A percentile compares a stretch with the other conserved stretches of the same genome.
These are phyloP conservation scores for Venturia canescens DNA, from an alignment of 1,140 invertebrate genomes.

Conservation along the genomic window DNA sequence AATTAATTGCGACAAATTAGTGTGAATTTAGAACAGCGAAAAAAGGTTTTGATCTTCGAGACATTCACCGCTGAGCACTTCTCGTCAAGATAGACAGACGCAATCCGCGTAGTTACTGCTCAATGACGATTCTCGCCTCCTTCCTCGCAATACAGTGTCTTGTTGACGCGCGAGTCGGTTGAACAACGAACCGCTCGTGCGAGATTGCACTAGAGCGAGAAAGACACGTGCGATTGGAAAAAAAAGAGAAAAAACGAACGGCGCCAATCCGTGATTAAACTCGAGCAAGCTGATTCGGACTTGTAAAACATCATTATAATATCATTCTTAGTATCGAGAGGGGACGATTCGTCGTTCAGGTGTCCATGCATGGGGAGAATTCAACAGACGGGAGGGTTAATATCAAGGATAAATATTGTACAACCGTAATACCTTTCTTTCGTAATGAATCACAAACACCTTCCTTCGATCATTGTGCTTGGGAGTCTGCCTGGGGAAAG, in stretches of 20 bases:
- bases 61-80: not conserved
- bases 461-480: too few relatives aligned
- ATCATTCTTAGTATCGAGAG: not conserved
- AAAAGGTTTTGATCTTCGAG: not conserved
- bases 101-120: too few relatives aligned
- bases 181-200: slow-evolving; percentile 3
- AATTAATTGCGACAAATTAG: too few relatives aligned
- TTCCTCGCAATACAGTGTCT: slow-evolving; percentile 6
- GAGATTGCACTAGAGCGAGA: not conserved
- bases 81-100: too few relatives aligned
- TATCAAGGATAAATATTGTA: slow-evolving; percentile 14
- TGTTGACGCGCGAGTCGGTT: not conserved
- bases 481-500: not conserved
- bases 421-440: slow-evolving; percentile 5
- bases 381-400: not conserved
- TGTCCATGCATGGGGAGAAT: not conserved
- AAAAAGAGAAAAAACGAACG: too few relatives aligned
- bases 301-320: not conserved
- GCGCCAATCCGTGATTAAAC: too few relatives aligned
- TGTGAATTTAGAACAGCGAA: too few relatives aligned
- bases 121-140: slow-evolving; percentile 30
- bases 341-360: slow-evolving; percentile 4
- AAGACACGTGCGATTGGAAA: not conserved
- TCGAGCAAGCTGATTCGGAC: not conserved
- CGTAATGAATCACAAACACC: not conserved